Evolutionary conservation across 2,113 vertebrate species (phyloP), one percentile per base, ranked within the genome.

Genomic region (Turnix velox): DNA sequence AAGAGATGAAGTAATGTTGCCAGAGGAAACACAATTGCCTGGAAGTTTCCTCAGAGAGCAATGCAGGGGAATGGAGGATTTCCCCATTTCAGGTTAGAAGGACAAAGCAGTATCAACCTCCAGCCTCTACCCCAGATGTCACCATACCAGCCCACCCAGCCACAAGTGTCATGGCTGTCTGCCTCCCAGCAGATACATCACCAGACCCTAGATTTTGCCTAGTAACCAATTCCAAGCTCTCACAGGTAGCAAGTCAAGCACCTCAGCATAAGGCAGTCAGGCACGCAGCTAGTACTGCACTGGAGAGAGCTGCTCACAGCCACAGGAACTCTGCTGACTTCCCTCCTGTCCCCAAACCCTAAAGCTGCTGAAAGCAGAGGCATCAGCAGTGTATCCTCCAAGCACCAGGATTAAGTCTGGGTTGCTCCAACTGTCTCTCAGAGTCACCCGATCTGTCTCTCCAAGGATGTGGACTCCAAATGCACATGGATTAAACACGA

Each of bases 401-500:
- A 24, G 2, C 48, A 58, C 55, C 2, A 2, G 76, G 87, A 93
- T 95, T 91, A 96, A 91, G 55, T 27, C 91, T 74, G 89, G 30
- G 65, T 84, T 84, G 76, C 89, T 88, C 74, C 91, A 92, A 93
- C 88, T 57, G 86, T 69, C 88, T 76, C 67, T 58, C 28, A 39
- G 69, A 84, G 88, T 84, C 91, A 95, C 80, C 40, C 24, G 27
- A 94, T 96, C 93, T 37, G 65, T 46, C 61, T 88, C 80, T 94
- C 87, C 93, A 91, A 92, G 84, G 94, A 92, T 84, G 84, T 43
- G 66, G 91, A 91, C 76, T 96, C 91, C 94, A 95, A 93, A 90
- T 65, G 77, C 55, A 55, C 93, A 87, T 58, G 80, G 94, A 95
- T 95, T 95, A 95, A 95, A 88, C 67, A 77, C 58, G 93, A 88